Percentiles rank a stretch among this genome's conserved stretches.
Evolutionary conservation across 2,113 vertebrate species (phyloP).

Genomic region (Crocuta crocuta): DNA sequence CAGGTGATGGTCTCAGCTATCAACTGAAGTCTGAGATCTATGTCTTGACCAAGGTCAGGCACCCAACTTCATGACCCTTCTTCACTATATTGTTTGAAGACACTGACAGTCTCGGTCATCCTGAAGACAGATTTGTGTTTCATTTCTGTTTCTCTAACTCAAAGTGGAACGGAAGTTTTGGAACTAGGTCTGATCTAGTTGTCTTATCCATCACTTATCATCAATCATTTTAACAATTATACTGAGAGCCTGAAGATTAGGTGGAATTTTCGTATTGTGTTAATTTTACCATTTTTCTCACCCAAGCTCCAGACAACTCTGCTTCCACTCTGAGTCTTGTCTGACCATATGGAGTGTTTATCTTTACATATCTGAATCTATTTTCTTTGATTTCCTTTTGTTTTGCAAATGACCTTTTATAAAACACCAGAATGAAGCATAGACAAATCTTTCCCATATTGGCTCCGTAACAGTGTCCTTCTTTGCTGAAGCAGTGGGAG

Average conservation of each 20-base stretch:
- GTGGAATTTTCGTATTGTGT: neutral
- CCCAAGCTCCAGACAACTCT: neutral
- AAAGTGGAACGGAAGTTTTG: neutral
- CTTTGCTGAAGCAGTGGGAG: conserved; percentile 49
- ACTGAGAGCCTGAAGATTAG: neutral
- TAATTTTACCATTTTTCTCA: conserved; percentile 1
- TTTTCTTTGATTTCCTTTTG: neutral
- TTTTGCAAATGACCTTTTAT: conserved; percentile 37
- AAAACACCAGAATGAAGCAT: neutral
- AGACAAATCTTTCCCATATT: neutral
- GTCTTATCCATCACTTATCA: neutral
- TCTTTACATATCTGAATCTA: conserved; percentile 63
- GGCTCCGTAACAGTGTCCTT: conserved; percentile 19
- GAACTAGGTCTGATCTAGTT: neutral
- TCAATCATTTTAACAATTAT: neutral
- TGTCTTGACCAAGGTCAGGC: neutral
- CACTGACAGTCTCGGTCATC: neutral
- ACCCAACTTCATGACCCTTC: neutral
- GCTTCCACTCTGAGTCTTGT: neutral
- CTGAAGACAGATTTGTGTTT: neutral
- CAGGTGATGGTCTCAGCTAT: neutral
- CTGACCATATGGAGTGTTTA: neutral
- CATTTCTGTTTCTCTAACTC: neutral
- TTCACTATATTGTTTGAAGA: neutral
- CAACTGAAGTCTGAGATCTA: neutral